phyloP scores from a whole-genome alignment of 37 sponge, comb jelly and placozoan genomes.

The Lycopodina hypogea region DNA sequence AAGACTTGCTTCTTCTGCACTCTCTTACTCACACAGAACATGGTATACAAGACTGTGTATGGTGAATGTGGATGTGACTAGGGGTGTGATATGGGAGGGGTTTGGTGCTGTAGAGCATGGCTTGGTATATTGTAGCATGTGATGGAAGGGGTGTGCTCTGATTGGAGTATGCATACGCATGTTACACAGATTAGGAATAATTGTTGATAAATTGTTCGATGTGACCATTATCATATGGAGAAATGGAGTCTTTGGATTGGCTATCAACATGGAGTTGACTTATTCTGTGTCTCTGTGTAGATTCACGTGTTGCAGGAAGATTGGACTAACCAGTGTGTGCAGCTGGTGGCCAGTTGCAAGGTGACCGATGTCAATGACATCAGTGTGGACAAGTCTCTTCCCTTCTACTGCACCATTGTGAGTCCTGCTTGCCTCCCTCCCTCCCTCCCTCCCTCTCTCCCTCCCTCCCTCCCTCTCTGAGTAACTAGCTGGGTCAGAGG shows the following conservation, averaged over 20 bases:
- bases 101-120: no score
- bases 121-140: no score
- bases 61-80: no score
- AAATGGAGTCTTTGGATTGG: no score
- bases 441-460: background rate
- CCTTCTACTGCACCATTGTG: conserved; percentile 73
- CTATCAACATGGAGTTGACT: no score
- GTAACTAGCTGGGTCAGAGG: no score
- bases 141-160: no score
- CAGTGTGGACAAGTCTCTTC: conserved; percentile 39
- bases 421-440: conserved; percentile 12
- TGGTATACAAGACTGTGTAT: conserved; percentile 10
- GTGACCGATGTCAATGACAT: conserved; percentile 49
- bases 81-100: no score
- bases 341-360: conserved; percentile 49
- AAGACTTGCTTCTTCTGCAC: conserved; percentile 37
- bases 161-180: no score
- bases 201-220: no score
- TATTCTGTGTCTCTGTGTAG: conserved; percentile 13
- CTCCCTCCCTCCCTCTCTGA: background rate
- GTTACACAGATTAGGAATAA: no score
- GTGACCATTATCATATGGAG: no score
- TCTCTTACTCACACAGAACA: conserved; percentile 29
- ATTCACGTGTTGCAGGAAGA: conserved; percentile 68
- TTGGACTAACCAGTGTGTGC: conserved; percentile 54